Percentiles rank a stretch among this genome's conserved stretches.
These are phyloP conservation scores for Eurosta solidaginis DNA, from an alignment of 1,140 invertebrate genomes.

Conservation along the genomic window DNA sequence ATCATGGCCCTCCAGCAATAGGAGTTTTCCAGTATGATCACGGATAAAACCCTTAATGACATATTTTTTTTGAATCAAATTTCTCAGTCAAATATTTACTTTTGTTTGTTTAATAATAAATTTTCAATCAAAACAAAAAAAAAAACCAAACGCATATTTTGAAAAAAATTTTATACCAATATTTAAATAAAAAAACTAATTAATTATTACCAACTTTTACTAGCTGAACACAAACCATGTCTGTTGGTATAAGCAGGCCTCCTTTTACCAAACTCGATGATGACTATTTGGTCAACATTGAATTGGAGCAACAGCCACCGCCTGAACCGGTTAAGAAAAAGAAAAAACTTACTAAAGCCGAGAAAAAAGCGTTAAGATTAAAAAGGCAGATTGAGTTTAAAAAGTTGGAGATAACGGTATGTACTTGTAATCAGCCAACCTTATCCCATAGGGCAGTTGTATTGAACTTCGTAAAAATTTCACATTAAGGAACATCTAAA, in stretches of 20 bases:
- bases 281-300: not conserved
- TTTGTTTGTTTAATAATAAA: no score
- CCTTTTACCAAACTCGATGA: not conserved
- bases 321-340: slow-evolving; percentile 8
- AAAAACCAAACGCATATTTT: no score
- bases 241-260: not conserved
- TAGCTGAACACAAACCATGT: not conserved
- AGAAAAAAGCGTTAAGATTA: not conserved
- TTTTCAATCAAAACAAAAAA: no score
- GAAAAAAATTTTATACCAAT: no score
- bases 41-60: no score
- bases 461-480: not conserved
- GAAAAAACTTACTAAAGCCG: slow-evolving; percentile 30
- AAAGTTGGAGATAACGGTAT: slow-evolving; percentile 30
- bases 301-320: not conserved
- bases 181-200: no score
- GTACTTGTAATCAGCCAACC: not conserved
- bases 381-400: not conserved
- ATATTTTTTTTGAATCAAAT: no score
- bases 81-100: no score
- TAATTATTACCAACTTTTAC: no score
- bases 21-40: no score
- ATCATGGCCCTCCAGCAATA: no score
- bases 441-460: no score
- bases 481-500: slow-evolving; percentile 41